Percentiles rank a stretch among this genome's conserved stretches.
phyloP scores from a whole-genome alignment of 2,888 invertebrate genomes.

The Bruchidius siliquastri region DNA sequence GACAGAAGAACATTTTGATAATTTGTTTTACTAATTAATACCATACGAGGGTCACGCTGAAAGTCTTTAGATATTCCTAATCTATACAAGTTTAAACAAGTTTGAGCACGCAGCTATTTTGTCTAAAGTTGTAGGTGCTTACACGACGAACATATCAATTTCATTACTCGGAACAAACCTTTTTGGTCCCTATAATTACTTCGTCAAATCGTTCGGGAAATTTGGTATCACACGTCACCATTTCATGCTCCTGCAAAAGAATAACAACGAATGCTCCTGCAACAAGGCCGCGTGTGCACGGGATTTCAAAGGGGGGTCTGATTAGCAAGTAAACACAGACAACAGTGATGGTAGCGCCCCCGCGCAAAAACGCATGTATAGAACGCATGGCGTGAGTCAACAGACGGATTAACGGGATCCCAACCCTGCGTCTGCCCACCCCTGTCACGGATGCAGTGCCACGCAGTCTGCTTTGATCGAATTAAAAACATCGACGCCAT shows the following conservation, averaged over 20 bases:
- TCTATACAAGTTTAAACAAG: no score
- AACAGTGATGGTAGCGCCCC: not conserved
- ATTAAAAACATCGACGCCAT: not conserved
- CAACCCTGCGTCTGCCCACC: not conserved
- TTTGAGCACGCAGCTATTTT: no score
- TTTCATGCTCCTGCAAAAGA: not conserved
- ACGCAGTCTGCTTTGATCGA: not conserved
- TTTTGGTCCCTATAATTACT: no score
- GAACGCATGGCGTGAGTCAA: constrained; percentile 1
- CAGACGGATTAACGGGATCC: constrained; percentile 1
- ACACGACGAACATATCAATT: no score
- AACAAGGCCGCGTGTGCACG: not conserved
- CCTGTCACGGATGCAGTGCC: not conserved
- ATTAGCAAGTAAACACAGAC: constrained; percentile 1
- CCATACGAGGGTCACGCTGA: no score
- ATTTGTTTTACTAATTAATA: no score
- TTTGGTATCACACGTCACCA: not conserved
- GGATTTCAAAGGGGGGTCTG: not conserved
- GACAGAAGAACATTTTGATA: no score
- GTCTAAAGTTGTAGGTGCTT: no score
- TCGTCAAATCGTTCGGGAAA: no score
- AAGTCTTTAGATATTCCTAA: no score
- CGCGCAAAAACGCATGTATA: not conserved
- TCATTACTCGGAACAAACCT: no score
- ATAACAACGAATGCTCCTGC: not conserved